Evolutionary conservation across 2,113 vertebrate species (phyloP).

Genomic region (Apeltes quadracus): DNA sequence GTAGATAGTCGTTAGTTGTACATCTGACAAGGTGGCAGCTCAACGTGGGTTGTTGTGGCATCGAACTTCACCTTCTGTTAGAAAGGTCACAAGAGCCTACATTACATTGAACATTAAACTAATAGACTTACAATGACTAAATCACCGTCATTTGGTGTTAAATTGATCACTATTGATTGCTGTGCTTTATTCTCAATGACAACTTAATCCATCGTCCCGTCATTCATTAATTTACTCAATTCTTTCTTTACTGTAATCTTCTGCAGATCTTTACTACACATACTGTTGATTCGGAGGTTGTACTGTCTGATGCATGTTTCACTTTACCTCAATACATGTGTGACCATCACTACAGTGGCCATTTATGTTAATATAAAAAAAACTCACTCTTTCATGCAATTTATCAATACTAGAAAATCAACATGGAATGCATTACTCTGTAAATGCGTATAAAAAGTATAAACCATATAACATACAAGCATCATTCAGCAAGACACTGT

Average conservation of each 20-base stretch:
- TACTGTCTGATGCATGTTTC: constrained; percentile 48
- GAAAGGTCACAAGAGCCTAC: neutral
- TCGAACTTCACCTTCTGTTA: neutral
- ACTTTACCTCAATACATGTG: constrained; percentile 65
- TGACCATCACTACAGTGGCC: constrained; percentile 68
- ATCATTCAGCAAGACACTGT: constrained; percentile 63
- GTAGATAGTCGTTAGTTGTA: neutral
- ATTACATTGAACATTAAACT: neutral
- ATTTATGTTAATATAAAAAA: constrained; percentile 69
- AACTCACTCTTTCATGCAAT: constrained; percentile 74
- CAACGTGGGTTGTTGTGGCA: neutral
- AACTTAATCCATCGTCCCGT: neutral
- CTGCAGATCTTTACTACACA: constrained; percentile 15
- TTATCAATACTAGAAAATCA: constrained; percentile 55
- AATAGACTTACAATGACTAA: neutral
- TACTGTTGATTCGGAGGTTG: neutral
- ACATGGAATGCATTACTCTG: constrained; percentile 53
- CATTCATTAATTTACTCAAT: neutral
- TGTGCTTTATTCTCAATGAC: constrained; percentile 9
- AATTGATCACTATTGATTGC: neutral
- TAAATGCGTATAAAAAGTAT: constrained; percentile 42
- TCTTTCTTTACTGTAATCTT: neutral
- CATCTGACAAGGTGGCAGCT: neutral
- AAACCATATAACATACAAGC: constrained; percentile 52
- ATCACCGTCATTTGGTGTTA: neutral